Base-by-base conservation (phyloP, 2,888 invertebrate genomes). In the Crocallis elinguaria region DNA sequence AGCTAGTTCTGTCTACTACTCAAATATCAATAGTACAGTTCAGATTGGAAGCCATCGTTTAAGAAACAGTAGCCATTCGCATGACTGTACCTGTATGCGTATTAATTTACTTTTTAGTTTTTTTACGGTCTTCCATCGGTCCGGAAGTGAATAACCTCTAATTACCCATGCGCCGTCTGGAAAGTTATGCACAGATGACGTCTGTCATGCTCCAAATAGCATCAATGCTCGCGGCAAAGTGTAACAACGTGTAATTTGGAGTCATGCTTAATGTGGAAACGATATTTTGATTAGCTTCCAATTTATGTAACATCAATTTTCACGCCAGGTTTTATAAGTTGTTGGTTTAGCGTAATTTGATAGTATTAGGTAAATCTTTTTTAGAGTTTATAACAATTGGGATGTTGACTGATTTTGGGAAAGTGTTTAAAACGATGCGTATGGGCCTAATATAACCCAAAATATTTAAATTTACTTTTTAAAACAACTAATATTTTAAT, bases 171-270 rank as follows among this genome's bases (percentile, higher is more conserved):
- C 33, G 16, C 48, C 17, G 13, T 42, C 52, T 42, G 37, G 48
- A 42, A 42, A 53, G 53, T 48, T 53, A 48, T 30, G 48, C 42
- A 13, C 17, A 49, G 32, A 45, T 53, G 46, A 46, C 53, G 53
- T 53, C 36, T 23, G 46, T 37, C 37, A 37, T 48, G 53, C 53
- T 48, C 53, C 8, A 48, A 41, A 48, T 48, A 48, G 23, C 14
- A n/a, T n/a, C 11, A 38, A 39, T 33, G 33, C 44, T 43, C 14
- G 36, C 11, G 13, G 48, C 41, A 16, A 39, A 41, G 14, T 46
- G 46, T 42, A 42, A 32, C 46, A 42, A 33, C 48, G 32, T 48
- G 46, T 37, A 53, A 48, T 53, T 41, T 41, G 37, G 11, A 16
- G 43, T 36, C 42, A 53, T 46, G 53, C 29, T 39, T 53, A 49